Conservation (phyloP, 2,888 invertebrate species). For the Melinaea menophilus region DNA sequence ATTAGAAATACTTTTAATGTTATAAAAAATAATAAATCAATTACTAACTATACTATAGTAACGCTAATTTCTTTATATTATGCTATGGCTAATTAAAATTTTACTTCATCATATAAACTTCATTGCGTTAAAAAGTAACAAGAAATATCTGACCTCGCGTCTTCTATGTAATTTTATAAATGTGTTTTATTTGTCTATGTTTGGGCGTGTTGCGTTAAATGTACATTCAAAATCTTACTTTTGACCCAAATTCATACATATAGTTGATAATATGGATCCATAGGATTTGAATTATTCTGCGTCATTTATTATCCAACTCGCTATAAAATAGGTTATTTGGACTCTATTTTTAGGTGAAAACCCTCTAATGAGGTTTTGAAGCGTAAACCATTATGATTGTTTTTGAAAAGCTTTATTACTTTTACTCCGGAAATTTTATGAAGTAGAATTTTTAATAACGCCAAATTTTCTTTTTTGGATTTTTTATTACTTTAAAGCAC, state of each 20-base stretch:
- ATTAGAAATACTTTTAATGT: no score
- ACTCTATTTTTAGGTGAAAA: slow-evolving; percentile 22
- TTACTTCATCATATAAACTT: no score
- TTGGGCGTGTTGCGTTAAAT: neutral
- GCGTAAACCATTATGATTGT: slow-evolving; percentile 25
- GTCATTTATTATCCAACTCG: slow-evolving; percentile 19
- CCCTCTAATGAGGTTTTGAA: slow-evolving; percentile 25
- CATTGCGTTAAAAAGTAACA: no score
- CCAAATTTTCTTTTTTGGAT: slow-evolving; percentile 13
- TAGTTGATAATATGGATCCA: neutral
- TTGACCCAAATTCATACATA: neutral
- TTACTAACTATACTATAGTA: no score
- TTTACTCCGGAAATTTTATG: slow-evolving; percentile 15
- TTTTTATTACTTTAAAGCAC: slow-evolving; percentile 17
- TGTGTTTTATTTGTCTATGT: neutral
- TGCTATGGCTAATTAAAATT: no score
- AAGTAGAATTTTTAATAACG: slow-evolving; percentile 19
- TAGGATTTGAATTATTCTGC: slow-evolving; percentile 9
- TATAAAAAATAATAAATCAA: no score
- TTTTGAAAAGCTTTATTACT: slow-evolving; percentile 24
- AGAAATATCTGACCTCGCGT: no score
- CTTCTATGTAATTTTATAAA: neutral
- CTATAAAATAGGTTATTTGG: slow-evolving; percentile 19
- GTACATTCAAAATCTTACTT: neutral
- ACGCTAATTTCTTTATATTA: no score